Conservation (phyloP, 1,140 invertebrate species). For the Fopius arisanus region DNA sequence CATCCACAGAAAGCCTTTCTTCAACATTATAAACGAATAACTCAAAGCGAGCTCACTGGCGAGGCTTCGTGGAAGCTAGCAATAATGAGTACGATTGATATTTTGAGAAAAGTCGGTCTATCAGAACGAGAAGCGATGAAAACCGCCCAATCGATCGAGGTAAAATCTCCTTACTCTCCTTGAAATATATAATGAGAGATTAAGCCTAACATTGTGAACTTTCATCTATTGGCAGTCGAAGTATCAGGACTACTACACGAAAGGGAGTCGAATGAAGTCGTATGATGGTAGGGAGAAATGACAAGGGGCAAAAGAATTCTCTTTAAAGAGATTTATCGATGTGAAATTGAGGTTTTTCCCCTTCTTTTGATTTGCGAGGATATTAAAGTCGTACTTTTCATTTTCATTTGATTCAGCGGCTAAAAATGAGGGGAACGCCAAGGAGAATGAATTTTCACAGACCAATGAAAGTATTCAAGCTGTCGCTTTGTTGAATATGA, state of each 20-base stretch:
- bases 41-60: neutral
- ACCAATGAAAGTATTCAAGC: slow-evolving; percentile 42
- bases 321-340: slow-evolving; percentile 17
- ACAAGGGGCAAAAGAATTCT: slow-evolving; percentile 14
- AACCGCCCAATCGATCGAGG: neutral
- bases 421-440: slow-evolving; percentile 28
- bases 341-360: slow-evolving; percentile 13
- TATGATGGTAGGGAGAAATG: slow-evolving; percentile 8
- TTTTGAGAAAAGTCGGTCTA: neutral
- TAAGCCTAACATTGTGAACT: neutral
- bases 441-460: slow-evolving; percentile 29
- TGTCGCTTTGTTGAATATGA: slow-evolving; percentile 48
- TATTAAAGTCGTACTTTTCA: slow-evolving; percentile 28
- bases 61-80: neutral
- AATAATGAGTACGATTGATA: neutral
- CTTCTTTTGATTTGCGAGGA: neutral
- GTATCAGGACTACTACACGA: slow-evolving; percentile 62
- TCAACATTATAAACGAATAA: neutral
- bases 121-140: neutral
- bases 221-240: slow-evolving; percentile 45
- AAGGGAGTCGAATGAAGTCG: slow-evolving; percentile 44
- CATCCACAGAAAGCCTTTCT: neutral
- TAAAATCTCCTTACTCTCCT: neutral
- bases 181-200: neutral
- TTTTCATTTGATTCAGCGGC: slow-evolving; percentile 24